phyloP scores from a whole-genome alignment of 2,113 vertebrate species.

The Aptenodytes forsteri region DNA sequence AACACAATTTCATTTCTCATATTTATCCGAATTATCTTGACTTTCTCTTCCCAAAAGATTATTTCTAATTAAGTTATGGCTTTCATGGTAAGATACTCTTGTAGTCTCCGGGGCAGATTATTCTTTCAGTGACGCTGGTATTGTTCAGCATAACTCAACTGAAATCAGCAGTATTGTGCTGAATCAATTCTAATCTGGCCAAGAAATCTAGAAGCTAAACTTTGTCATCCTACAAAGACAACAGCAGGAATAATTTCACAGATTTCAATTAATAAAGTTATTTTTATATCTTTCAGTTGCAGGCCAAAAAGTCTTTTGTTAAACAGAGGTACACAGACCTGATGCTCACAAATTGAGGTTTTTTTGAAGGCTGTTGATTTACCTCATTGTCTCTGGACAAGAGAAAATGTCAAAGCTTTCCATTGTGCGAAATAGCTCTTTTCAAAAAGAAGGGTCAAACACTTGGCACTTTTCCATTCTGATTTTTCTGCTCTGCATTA shows the following conservation, averaged over 20 bases:
- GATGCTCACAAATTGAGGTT: background rate
- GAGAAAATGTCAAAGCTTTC: background rate
- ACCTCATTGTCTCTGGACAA: background rate
- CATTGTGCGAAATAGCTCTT: background rate
- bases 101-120: background rate
- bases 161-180: background rate
- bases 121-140: background rate
- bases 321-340: background rate
- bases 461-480: background rate
- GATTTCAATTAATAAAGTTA: background rate
- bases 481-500: background rate
- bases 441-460: background rate
- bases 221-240: background rate
- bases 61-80: background rate
- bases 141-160: background rate
- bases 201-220: background rate
- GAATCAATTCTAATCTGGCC: background rate
- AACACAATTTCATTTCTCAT: background rate
- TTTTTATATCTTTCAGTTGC: background rate
- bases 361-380: background rate
- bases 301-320: background rate
- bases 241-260: background rate
- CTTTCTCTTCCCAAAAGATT: background rate
- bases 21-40: background rate
- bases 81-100: background rate